These are phyloP conservation scores for Arenaria interpres DNA, from an alignment of 2,113 vertebrate genomes.

Conservation along the genomic window DNA sequence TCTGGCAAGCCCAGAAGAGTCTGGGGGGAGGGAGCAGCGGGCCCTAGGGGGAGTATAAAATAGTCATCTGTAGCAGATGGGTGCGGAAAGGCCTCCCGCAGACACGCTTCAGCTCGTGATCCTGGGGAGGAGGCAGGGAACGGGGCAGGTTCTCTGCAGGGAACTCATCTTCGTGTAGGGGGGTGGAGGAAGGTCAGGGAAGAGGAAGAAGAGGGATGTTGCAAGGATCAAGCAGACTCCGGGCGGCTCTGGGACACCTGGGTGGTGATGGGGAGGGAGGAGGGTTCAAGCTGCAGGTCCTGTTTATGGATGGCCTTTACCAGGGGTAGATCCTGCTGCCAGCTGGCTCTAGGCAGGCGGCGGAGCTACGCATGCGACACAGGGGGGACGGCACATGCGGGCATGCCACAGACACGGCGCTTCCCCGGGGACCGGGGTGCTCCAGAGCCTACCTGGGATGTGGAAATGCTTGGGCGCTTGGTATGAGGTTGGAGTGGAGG, in stretches of 20 bases:
- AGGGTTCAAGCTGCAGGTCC: constrained; percentile 53
- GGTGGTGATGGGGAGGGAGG: background rate
- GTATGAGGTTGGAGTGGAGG: constrained; percentile 94
- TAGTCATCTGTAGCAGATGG: constrained; percentile 54
- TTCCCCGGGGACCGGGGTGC: background rate
- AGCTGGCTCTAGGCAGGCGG: constrained; percentile 58
- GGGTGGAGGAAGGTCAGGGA: background rate
- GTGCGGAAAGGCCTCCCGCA: background rate
- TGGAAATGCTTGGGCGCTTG: constrained; percentile 99
- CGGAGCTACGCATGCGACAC: constrained; percentile 53
- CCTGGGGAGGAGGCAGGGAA: background rate
- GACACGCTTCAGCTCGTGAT: background rate
- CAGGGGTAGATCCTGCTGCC: constrained; percentile 47
- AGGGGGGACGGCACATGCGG: constrained; percentile 54
- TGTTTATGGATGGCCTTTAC: constrained; percentile 73
- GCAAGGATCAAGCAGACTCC: background rate
- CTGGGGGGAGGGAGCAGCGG: constrained; percentile 69
- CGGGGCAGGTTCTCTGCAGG: background rate
- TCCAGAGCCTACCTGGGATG: constrained; percentile 95
- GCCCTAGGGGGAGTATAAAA: constrained; percentile 74
- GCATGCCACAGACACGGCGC: constrained; percentile 58
- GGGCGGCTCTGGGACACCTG: background rate
- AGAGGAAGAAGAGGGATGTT: background rate
- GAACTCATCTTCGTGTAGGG: background rate
- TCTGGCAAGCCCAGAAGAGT: constrained; percentile 68